Evolutionary conservation across 2,113 vertebrate genomes (phyloP), one percentile per base, ranked within the genome.

Genomic region (Hydropotes inermis): DNA sequence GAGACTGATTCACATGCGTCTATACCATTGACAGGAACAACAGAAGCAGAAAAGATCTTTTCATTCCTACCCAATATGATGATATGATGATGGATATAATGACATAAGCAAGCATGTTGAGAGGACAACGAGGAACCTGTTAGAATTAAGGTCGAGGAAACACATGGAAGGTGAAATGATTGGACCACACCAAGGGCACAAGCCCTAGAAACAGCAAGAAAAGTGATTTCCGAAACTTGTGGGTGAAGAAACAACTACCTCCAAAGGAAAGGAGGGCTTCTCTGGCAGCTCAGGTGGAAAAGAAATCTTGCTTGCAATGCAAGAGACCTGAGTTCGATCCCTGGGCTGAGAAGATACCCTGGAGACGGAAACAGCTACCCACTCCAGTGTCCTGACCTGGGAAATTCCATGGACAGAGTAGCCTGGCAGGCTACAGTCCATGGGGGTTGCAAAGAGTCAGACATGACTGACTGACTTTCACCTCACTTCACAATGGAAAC

Each of bases 401-500:
- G 39, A 19, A 23, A 70, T 70, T 70, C 67, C 67, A 70, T 39
- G n/a, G 67, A 39, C n/a, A 70, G n/a, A 36, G 67, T 70, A 36
- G 19, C 19, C 67, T 74, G 67, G n/a, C n/a, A 70, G 67, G n/a
- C n/a, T 70, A 36, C 19, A 70, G 64, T 36, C 17, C n/a, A 21
- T 36, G 67, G 19, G 67, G 10, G n/a, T 39, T 0, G 1, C 67
- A 36, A 70, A 39, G 67, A 74, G 10, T 74, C 67, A 70, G 19
- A 13, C n/a, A 23, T 0, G n/a, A 74, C 67, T 74, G 19, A 70
- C 0, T 0, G 5, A 12, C 67, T 17, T 23, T 74, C 19, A 23
- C 19, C 6, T 70, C n/a, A 39, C n/a, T 74, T 74, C 19, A 74
- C 19, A 23, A 23, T 6, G n/a, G 60, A 45, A 13, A 60, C 30